Percentiles rank a stretch among this genome's conserved stretches.
phyloP scores from a whole-genome alignment of 2,888 invertebrate species.

The Tinea trinotella region DNA sequence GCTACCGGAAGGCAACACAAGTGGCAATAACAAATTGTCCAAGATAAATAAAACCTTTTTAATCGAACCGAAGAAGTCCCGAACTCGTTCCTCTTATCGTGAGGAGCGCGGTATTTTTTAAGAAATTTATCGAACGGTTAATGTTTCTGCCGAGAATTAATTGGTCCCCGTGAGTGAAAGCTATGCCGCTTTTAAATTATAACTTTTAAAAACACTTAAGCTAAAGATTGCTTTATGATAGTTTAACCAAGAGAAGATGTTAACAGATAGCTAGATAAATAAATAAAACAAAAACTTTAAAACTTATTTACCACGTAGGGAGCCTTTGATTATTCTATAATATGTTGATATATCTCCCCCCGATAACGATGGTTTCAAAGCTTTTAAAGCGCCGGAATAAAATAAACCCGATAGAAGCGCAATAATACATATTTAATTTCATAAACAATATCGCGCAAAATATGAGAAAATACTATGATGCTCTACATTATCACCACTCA shows the following conservation, averaged over 20 bases:
- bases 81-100: slow-evolving; percentile 44
- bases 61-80: slow-evolving; percentile 37
- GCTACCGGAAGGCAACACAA: slow-evolving; percentile 62
- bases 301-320: too few species aligned
- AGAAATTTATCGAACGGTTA: slow-evolving; percentile 59
- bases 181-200: slow-evolving; percentile 50
- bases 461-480: too few species aligned
- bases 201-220: slow-evolving; percentile 50
- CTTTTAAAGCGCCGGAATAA: too few species aligned
- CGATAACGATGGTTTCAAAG: too few species aligned
- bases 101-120: slow-evolving; percentile 38
- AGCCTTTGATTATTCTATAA: too few species aligned
- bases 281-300: background rate
- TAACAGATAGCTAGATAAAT: background rate
- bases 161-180: slow-evolving; percentile 54
- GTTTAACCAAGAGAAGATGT: background rate
- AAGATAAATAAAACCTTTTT: slow-evolving; percentile 68
- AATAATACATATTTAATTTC: too few species aligned
- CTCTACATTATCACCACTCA: too few species aligned
- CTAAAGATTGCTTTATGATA: slow-evolving; percentile 32
- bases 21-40: slow-evolving; percentile 69
- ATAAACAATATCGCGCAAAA: too few species aligned
- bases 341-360: too few species aligned
- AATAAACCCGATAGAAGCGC: too few species aligned
- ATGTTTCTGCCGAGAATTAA: slow-evolving; percentile 59